Evolutionary conservation across 2,113 vertebrate species (phyloP).

Genomic region (Cryptotis parvus): DNA sequence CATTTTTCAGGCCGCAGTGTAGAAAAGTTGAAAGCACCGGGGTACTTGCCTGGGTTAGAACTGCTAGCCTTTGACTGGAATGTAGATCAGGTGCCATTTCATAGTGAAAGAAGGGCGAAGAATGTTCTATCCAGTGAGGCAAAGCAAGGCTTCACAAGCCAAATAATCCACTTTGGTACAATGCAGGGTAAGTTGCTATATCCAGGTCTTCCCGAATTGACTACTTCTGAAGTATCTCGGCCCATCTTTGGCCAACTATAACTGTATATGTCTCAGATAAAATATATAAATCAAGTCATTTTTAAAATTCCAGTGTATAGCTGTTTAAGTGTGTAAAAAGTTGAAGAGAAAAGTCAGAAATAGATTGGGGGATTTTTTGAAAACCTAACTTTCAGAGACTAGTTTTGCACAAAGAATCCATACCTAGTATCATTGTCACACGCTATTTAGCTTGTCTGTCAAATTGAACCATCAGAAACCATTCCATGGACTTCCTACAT

Average conservation of each 20-base stretch:
- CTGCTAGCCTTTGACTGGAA: too few relatives aligned
- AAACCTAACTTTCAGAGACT: not conserved
- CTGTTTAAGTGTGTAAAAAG: not conserved
- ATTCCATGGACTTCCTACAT: constrained; percentile 1
- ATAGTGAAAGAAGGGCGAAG: too few relatives aligned
- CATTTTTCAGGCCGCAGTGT: too few relatives aligned
- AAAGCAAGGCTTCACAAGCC: not conserved
- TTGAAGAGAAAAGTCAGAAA: not conserved
- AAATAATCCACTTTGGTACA: not conserved
- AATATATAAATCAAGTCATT: not conserved
- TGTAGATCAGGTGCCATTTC: too few relatives aligned
- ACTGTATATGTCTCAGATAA: not conserved
- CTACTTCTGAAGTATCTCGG: not conserved
- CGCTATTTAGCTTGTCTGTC: not conserved
- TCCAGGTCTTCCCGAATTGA: not conserved
- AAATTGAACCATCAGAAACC: not conserved
- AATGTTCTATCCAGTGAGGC: not conserved
- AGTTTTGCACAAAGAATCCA: not conserved
- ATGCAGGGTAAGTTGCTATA: not conserved
- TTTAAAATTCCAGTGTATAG: not conserved
- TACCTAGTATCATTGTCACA: not conserved
- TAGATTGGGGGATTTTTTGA: constrained; percentile 19
- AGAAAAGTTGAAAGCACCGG: too few relatives aligned
- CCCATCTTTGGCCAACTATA: not conserved
- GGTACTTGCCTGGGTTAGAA: too few relatives aligned